phyloP scores from a whole-genome alignment of 2,113 vertebrate species.

The Myotis brandtii region DNA sequence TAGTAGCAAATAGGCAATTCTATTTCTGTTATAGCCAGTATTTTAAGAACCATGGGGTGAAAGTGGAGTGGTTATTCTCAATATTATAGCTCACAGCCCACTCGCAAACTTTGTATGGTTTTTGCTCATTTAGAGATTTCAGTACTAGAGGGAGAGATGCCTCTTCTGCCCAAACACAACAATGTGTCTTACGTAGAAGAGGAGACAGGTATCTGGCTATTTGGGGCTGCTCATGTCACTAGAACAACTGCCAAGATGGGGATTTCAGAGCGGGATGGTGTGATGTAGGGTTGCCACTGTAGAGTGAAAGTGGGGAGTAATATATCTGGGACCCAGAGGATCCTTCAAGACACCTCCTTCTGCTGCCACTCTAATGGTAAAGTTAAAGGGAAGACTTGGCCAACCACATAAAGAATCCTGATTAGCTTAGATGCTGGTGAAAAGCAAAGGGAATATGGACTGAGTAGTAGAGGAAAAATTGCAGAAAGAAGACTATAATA shows the following conservation, averaged over 20 bases:
- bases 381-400: neutral
- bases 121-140: neutral
- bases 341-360: neutral
- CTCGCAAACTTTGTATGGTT: neutral
- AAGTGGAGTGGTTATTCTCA: neutral
- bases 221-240: neutral
- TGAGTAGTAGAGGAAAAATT: neutral
- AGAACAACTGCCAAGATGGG: neutral
- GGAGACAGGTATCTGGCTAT: neutral
- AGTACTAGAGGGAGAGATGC: neutral
- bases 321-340: neutral
- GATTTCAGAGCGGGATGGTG: neutral
- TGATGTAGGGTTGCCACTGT: neutral
- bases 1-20: neutral
- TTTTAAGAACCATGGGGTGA: neutral
- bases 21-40: neutral
- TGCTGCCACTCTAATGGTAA: neutral
- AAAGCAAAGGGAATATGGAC: neutral
- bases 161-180: neutral
- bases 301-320: neutral
- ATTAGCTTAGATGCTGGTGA: neutral
- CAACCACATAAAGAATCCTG: neutral
- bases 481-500: neutral
- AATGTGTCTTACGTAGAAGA: neutral
- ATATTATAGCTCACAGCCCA: neutral